Conservation (phyloP, 1,140 invertebrate species). For the Leptinotarsa undecemlineata region DNA sequence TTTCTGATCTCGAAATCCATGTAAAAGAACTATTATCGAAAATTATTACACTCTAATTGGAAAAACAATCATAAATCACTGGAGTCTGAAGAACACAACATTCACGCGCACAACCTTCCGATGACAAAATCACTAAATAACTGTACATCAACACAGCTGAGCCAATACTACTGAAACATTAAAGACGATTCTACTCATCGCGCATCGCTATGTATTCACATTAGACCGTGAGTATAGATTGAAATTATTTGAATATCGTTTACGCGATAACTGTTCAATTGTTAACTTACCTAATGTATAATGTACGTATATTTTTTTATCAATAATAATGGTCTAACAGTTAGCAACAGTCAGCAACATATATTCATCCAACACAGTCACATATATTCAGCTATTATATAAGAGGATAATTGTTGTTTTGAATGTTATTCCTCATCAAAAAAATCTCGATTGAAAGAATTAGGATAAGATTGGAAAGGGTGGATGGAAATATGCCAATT, state of each 20-base stretch:
- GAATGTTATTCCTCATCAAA: no score
- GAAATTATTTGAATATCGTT: background rate
- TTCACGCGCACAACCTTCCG: slow-evolving; percentile 9
- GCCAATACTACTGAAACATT: slow-evolving; percentile 19
- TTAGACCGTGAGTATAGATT: slow-evolving; percentile 22
- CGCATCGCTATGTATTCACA: slow-evolving; percentile 18
- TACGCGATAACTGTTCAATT: no score
- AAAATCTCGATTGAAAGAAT: no score
- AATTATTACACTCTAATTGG: background rate
- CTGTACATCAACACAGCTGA: slow-evolving; percentile 20
- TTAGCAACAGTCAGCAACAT: no score
- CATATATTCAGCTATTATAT: no score
- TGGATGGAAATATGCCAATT: no score
- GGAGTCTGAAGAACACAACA: slow-evolving; percentile 1
- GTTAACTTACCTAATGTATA: no score
- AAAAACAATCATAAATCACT: slow-evolving; percentile 1
- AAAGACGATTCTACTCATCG: slow-evolving; percentile 15
- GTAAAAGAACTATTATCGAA: background rate
- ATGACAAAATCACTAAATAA: slow-evolving; percentile 22
- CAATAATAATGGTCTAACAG: no score
- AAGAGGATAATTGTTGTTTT: no score
- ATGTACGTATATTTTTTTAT: no score
- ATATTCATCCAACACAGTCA: no score
- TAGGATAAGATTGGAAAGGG: no score
- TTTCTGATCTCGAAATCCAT: background rate